Evolutionary conservation across 1,140 invertebrate genomes (phyloP).

Genomic region (Drosophila bocqueti): DNA sequence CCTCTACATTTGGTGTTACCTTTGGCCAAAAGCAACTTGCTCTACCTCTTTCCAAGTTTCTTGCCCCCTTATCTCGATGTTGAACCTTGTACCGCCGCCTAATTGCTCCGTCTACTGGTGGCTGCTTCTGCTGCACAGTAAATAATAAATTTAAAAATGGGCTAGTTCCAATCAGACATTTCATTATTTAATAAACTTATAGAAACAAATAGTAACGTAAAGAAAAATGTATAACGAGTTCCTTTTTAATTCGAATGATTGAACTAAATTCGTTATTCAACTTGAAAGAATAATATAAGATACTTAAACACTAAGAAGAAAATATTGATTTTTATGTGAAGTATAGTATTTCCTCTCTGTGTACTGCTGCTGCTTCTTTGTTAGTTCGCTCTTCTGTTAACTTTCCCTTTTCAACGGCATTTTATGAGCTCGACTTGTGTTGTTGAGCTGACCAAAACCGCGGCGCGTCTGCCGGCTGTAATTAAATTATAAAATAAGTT

Average conservation of each 20-base stretch:
- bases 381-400: conserved; percentile 49
- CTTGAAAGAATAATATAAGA: too few species aligned
- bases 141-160: too few species aligned
- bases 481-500: conserved; percentile 84
- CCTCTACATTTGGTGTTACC: conserved; percentile 12
- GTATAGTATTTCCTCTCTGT: not conserved
- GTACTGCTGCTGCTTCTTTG: conserved; percentile 16
- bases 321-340: too few species aligned
- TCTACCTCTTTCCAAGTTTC: conserved; percentile 47
- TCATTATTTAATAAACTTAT: too few species aligned
- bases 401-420: conserved; percentile 82
- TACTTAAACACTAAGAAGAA: too few species aligned
- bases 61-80: conserved; percentile 28
- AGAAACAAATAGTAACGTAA: too few species aligned
- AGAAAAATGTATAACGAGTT: too few species aligned
- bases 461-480: conserved; percentile 56
- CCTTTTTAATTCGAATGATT: too few species aligned
- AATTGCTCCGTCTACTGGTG: conserved; percentile 48
- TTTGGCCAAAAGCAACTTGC: conserved; percentile 65
- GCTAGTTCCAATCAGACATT: too few species aligned
- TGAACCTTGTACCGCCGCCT: conserved; percentile 46
- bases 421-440: conserved; percentile 70
- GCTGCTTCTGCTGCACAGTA: conserved; percentile 19
- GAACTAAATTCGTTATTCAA: too few species aligned
- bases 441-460: conserved; percentile 49